Evolutionary conservation across 1,140 invertebrate genomes (phyloP).

Genomic region (Ladona fulva): DNA sequence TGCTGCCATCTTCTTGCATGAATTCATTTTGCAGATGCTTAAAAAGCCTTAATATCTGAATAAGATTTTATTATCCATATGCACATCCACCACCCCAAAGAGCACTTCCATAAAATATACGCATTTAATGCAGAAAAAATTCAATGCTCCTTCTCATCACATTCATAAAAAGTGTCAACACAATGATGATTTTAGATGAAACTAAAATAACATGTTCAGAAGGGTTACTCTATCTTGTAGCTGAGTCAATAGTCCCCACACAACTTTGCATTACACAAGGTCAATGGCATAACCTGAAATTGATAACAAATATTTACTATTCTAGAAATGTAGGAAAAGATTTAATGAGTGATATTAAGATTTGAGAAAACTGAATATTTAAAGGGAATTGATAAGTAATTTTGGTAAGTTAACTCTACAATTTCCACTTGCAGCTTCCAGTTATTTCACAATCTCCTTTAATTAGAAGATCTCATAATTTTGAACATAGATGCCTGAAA

Average conservation of each 20-base stretch:
- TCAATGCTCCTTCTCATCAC: background rate
- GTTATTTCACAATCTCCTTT: no score
- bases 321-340: background rate
- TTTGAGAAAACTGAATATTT: background rate
- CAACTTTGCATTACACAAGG: background rate
- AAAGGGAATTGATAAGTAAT: background rate
- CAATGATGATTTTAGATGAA: background rate
- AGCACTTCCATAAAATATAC: background rate
- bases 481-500: no score
- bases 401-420: background rate
- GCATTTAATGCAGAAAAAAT: constrained; percentile 2
- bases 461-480: no score
- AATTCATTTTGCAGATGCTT: background rate
- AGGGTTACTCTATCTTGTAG: background rate
- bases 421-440: background rate
- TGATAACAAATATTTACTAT: background rate
- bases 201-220: background rate
- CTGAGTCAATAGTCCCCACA: background rate
- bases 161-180: background rate
- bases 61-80: background rate
- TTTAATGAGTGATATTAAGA: background rate
- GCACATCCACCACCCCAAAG: background rate
- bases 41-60: background rate
- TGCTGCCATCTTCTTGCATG: background rate
- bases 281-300: background rate